Base-by-base conservation (phyloP, 2,797 vertebrate genomes). In the Halcyon smyrnensis region DNA sequence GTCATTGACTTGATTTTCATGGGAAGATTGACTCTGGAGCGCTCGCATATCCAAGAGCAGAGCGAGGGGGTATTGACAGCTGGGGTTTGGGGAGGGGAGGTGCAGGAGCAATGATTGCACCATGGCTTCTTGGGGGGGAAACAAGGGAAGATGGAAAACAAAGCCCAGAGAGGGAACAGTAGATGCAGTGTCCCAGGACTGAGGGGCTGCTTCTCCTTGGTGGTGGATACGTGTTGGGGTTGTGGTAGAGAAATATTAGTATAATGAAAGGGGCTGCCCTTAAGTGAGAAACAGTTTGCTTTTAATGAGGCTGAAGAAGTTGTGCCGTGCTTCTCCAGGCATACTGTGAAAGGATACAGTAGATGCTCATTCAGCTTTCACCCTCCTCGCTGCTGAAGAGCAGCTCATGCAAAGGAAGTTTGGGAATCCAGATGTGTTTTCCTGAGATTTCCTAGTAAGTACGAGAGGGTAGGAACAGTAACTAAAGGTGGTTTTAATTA, bases 1-100 rank as follows among this genome's bases (percentile, higher is more conserved):
- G 98, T 98, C 98, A 98, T 98, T 99, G 99, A 99, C 98, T 99
- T 98, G 98, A 99, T 99, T 99, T 99, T 99, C 99, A 99, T 99
- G 99, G 99, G 99, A 99, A 99, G 99, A 95, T 98, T 97, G 98
- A 98, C 98, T 99, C 95, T 2, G 34, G 97, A 93, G 93, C 30
- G 77, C 97, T 98, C 97, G 96, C 98, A 98, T 98, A 98, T 99
- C 98, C 98, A 98, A 97, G 92, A 98, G 94, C 96, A 39, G 96
- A 97, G 94, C 95, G 97, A 98, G 98, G 96, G 97, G 94, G 98
- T 98, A 98, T 98, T 98, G 99, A 98, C 98, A 98, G 98, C 98
- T 92, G 76, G 94, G 94, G 82, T 96, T 84, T 96, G 98, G 98
- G 98, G 98, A 98, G 98, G 98, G 97, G 97, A 97, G 97, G 83